phyloP scores from a whole-genome alignment of 1,140 invertebrate species.

The Frieseomelitta varia region DNA sequence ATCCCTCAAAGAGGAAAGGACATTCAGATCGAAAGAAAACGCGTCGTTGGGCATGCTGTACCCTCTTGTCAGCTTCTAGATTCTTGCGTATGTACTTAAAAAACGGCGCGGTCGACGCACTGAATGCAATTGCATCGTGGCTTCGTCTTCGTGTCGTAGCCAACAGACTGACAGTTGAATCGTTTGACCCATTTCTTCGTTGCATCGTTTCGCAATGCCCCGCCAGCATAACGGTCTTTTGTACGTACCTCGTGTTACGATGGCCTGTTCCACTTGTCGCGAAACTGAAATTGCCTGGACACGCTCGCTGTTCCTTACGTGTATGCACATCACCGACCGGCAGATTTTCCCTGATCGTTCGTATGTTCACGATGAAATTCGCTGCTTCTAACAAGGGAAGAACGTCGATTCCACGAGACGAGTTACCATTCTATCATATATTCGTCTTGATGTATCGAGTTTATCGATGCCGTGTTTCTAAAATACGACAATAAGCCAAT shows the following conservation, averaged over 20 bases:
- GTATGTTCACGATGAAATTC: neutral
- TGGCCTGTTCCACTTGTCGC: constrained; percentile 46
- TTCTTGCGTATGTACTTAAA: neutral
- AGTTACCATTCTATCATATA: no score
- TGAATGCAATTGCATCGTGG: neutral
- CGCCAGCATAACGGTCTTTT: constrained; percentile 60
- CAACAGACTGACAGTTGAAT: constrained; percentile 62
- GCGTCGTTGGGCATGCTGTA: neutral
- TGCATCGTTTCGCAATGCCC: constrained; percentile 60
- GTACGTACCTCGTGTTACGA: constrained; percentile 47
- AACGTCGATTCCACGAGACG: neutral
- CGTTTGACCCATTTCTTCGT: constrained; percentile 64
- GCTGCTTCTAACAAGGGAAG: neutral
- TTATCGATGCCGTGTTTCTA: no score
- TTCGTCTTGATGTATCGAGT: neutral
- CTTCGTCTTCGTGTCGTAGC: constrained; percentile 4
- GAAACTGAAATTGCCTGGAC: constrained; percentile 50
- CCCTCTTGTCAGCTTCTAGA: neutral
- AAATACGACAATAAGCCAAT: neutral
- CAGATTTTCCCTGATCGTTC: neutral
- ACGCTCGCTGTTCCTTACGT: no score
- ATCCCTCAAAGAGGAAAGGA: neutral
- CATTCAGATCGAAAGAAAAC: neutral
- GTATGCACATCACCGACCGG: neutral
- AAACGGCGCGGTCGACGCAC: constrained; percentile 24